A percentile compares a stretch with the other conserved stretches of the same genome.
Conservation (phyloP, 2,797 vertebrate species). For the Orestias chungarensis region DNA sequence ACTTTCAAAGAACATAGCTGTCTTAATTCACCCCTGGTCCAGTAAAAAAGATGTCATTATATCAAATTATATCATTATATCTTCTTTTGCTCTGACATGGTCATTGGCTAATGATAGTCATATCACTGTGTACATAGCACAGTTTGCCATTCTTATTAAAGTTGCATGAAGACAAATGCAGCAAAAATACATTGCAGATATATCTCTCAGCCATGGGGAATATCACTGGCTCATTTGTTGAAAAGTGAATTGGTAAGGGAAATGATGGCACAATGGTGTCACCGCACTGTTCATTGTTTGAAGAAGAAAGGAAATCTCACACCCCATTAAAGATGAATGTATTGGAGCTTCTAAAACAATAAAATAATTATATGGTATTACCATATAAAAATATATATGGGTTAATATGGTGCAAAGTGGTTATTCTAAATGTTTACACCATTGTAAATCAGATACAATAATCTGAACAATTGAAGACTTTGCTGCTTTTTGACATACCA, state of each 20-base stretch:
- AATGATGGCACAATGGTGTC: slow-evolving; percentile 59
- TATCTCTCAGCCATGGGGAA: slow-evolving; percentile 60
- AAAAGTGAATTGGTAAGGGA: slow-evolving; percentile 64
- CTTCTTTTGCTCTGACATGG: slow-evolving; percentile 13
- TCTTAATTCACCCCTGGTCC: slow-evolving; percentile 1
- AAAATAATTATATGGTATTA: too few relatives aligned
- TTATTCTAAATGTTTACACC: slow-evolving; percentile 24
- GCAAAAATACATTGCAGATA: slow-evolving; percentile 38
- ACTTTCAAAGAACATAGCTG: slow-evolving; percentile 2
- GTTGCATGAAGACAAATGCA: slow-evolving; percentile 68
- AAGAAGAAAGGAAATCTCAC: slow-evolving; percentile 17
- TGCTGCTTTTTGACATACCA: background rate
- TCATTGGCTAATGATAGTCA: slow-evolving; percentile 49
- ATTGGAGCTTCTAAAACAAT: background rate
- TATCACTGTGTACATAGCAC: slow-evolving; percentile 46
- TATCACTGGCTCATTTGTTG: slow-evolving; percentile 62
- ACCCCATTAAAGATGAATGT: slow-evolving; percentile 5
- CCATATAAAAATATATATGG: slow-evolving; percentile 15
- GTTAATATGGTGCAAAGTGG: slow-evolving; percentile 18
- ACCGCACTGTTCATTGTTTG: slow-evolving; percentile 47
- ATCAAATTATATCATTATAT: slow-evolving; percentile 42
- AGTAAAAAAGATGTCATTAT: slow-evolving; percentile 12
- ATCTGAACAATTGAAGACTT: background rate
- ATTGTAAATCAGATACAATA: slow-evolving; percentile 15
- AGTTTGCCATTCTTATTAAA: slow-evolving; percentile 46